These are phyloP conservation scores for Sebastes jordani DNA, from an alignment of 2,797 vertebrate genomes.

Conservation along the genomic window DNA sequence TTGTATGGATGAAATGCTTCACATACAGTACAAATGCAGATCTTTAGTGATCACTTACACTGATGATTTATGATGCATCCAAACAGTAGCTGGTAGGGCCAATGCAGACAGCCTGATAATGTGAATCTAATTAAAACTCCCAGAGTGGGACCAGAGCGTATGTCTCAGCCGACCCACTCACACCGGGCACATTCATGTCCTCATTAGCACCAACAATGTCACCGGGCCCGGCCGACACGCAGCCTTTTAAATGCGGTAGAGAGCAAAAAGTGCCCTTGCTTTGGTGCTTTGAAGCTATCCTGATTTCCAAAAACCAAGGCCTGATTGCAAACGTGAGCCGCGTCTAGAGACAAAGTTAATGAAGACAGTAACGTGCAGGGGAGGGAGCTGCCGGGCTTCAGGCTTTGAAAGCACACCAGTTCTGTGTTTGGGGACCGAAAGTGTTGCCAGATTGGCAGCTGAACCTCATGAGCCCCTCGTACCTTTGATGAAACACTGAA, in stretches of 20 bases:
- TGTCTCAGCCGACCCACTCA: conserved; percentile 69
- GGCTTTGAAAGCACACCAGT: conserved; percentile 54
- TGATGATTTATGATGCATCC: conserved; percentile 59
- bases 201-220: conserved; percentile 75
- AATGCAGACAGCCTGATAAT: conserved; percentile 68
- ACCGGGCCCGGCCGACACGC: conserved; percentile 37
- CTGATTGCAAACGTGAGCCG: conserved; percentile 41
- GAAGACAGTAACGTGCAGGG: conserved; percentile 53
- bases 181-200: conserved; percentile 54
- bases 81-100: conserved; percentile 58
- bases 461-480: conserved; percentile 62
- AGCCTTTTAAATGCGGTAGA: conserved; percentile 29
- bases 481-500: conserved; percentile 76
- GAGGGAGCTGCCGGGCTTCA: conserved; percentile 31
- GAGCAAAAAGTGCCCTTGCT: conserved; percentile 15
- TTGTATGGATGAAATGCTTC: not conserved
- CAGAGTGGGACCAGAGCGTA: conserved; percentile 63
- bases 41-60: conserved; percentile 36
- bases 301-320: conserved; percentile 13
- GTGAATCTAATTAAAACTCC: conserved; percentile 80
- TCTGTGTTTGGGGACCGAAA: conserved; percentile 58
- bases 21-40: not conserved
- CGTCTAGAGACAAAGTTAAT: conserved; percentile 58
- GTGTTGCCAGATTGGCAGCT: conserved; percentile 72
- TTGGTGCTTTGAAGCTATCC: conserved; percentile 25